Evolutionary conservation across 2,113 vertebrate genomes (phyloP).

Genomic region (Misgurnus mizolepis): DNA sequence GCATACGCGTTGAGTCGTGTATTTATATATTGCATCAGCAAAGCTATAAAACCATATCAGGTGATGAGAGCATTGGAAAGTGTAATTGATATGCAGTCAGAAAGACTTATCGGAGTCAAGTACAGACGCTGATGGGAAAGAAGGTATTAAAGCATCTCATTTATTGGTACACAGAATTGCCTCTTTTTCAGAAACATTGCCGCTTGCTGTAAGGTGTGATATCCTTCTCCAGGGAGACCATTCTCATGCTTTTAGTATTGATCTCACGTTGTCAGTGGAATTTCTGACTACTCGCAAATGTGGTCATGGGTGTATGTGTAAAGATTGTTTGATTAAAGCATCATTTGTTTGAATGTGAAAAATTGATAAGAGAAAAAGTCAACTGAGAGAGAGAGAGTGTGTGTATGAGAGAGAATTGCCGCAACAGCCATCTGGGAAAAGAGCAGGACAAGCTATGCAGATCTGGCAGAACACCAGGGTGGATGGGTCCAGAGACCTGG

Average conservation of each 20-base stretch:
- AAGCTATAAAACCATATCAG: not conserved
- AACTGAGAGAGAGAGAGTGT: constrained; percentile 21
- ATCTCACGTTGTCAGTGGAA: constrained; percentile 31
- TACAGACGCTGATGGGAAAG: not conserved
- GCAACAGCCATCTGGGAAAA: constrained; percentile 47
- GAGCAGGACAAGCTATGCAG: constrained; percentile 44
- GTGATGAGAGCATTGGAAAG: no score
- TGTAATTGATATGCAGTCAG: no score
- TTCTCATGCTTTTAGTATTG: constrained; percentile 42
- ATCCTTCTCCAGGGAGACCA: constrained; percentile 29
- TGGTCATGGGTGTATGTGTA: constrained; percentile 1
- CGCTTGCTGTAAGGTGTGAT: not conserved
- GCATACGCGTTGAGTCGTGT: not conserved
- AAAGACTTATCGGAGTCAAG: not conserved
- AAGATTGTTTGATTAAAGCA: not conserved
- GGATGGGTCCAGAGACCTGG: constrained; percentile 30
- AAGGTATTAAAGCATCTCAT: not conserved
- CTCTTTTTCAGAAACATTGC: not conserved
- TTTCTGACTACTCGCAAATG: constrained; percentile 1
- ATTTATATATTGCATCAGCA: not conserved
- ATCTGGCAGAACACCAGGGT: constrained; percentile 31
- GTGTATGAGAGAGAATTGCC: not conserved
- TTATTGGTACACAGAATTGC: not conserved
- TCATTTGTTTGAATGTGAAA: not conserved
- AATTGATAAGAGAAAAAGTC: not conserved